phyloP scores from a whole-genome alignment of 2,797 vertebrate genomes.

The Trichosurus vulpecula region DNA sequence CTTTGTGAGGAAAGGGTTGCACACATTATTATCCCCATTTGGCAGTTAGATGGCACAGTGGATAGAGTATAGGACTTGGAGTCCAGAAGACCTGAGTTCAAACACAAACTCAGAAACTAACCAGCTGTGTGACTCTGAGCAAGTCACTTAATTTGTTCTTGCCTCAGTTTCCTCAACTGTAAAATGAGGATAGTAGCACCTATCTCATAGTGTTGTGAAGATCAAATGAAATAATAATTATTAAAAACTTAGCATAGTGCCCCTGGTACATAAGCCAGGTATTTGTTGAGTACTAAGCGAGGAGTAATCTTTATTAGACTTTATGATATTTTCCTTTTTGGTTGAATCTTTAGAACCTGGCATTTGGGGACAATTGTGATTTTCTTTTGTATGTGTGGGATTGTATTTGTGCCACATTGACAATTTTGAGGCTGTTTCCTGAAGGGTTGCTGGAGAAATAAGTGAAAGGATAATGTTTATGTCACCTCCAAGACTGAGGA shows the following conservation, averaged over 20 bases:
- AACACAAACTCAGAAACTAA: background rate
- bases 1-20: background rate
- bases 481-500: too few species aligned
- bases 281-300: too few species aligned
- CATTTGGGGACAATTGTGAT: too few species aligned
- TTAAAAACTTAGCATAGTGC: background rate
- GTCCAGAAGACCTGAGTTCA: background rate
- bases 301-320: too few species aligned
- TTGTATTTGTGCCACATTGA: too few species aligned
- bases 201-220: background rate
- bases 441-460: too few species aligned
- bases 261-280: background rate
- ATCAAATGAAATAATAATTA: background rate
- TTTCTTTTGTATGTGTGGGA: too few species aligned
- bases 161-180: constrained; percentile 11
- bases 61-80: background rate
- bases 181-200: background rate
- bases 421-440: too few species aligned
- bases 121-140: background rate
- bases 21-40: too few species aligned
- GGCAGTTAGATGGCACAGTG: background rate
- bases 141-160: background rate
- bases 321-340: too few species aligned
- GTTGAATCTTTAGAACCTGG: too few species aligned
- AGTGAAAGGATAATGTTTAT: too few species aligned